These are phyloP conservation scores for Troides aeacus DNA, from an alignment of 2,888 invertebrate genomes.

Conservation along the genomic window DNA sequence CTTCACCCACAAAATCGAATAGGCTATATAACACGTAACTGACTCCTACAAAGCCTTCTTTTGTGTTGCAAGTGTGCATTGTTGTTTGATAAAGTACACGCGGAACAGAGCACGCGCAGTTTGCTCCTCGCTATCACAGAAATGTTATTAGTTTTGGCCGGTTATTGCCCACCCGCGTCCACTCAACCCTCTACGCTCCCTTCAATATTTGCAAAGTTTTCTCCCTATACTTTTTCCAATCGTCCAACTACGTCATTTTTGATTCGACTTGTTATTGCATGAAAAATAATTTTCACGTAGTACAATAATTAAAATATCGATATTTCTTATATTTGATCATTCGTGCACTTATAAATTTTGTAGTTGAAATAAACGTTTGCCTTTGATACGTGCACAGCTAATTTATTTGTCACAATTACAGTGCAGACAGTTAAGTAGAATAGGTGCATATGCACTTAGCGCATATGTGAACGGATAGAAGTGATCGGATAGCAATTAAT, in stretches of 20 bases:
- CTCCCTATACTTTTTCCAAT: conserved; percentile 39
- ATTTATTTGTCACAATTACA: neutral
- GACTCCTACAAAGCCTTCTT: conserved; percentile 56
- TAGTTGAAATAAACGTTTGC: neutral
- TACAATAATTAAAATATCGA: neutral
- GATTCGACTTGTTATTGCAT: neutral
- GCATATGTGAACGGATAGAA: conserved; percentile 34
- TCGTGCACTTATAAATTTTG: neutral
- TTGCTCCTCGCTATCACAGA: conserved; percentile 71
- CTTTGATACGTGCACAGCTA: neutral
- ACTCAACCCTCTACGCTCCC: conserved; percentile 56
- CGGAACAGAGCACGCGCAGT: conserved; percentile 61
- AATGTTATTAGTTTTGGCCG: conserved; percentile 78
- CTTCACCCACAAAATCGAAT: conserved; percentile 50
- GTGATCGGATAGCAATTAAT: conserved; percentile 65
- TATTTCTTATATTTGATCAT: neutral
- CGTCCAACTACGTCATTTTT: conserved; percentile 28
- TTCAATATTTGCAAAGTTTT: conserved; percentile 37
- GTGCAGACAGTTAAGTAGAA: conserved; percentile 1
- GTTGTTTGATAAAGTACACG: conserved; percentile 68
- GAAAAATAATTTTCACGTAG: neutral
- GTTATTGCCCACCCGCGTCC: conserved; percentile 69
- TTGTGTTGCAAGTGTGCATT: conserved; percentile 67
- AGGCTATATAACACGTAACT: conserved; percentile 47
- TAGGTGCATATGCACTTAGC: conserved; percentile 23